Percentiles rank a stretch among this genome's conserved stretches.
These are phyloP conservation scores for Symphodus melops DNA, from an alignment of 2,113 vertebrate species.

Conservation along the genomic window DNA sequence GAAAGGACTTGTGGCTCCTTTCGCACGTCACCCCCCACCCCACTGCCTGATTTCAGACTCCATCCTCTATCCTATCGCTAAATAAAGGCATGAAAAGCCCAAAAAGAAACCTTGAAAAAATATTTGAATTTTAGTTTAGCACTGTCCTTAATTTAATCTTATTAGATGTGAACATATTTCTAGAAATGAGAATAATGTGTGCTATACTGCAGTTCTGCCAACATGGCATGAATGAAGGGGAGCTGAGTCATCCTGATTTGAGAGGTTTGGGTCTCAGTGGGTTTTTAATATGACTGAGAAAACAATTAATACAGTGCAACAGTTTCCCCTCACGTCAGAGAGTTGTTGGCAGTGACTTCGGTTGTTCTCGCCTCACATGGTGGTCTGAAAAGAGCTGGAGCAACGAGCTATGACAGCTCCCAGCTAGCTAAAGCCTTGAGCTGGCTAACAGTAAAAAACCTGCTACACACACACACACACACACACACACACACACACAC, in stretches of 20 bases:
- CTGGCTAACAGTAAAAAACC: constrained; percentile 3
- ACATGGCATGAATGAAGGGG: neutral
- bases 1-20: too few species aligned
- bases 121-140: too few species aligned
- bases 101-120: too few species aligned
- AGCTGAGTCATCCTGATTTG: neutral
- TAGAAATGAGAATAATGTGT: neutral
- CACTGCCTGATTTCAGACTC: too few species aligned
- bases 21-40: too few species aligned
- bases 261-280: neutral
- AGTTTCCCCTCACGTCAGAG: neutral
- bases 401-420: constrained; percentile 36
- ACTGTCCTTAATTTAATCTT: too few species aligned
- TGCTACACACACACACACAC: too few species aligned
- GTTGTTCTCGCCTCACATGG: constrained; percentile 17
- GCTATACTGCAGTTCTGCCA: neutral
- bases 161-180: neutral
- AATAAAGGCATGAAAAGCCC: too few species aligned
- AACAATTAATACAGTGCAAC: neutral
- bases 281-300: neutral
- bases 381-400: constrained; percentile 29
- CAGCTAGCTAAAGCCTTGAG: constrained; percentile 29
- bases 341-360: neutral
- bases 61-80: too few species aligned
- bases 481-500: too few species aligned